phyloP scores from a whole-genome alignment of 2,113 vertebrate species.

The Apodemus sylvaticus region DNA sequence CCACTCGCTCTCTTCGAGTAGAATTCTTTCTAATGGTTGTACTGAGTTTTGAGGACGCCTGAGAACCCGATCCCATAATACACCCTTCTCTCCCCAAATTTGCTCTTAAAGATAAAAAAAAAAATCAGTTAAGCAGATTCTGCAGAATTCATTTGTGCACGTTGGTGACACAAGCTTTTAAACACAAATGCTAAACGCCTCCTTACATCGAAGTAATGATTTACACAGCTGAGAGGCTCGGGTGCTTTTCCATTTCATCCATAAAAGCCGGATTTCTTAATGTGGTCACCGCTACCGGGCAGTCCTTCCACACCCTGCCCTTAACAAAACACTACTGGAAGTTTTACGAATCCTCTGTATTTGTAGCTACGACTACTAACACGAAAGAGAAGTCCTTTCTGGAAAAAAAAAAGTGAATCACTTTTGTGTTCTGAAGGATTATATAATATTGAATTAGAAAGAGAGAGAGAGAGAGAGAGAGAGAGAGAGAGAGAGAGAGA shows the following conservation, averaged over 20 bases:
- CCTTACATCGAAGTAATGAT: conserved; percentile 44
- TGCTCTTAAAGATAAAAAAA: background rate
- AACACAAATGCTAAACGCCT: background rate
- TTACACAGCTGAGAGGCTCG: conserved; percentile 52
- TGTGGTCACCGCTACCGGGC: background rate
- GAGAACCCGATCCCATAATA: background rate
- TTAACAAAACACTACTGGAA: background rate
- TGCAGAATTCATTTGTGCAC: conserved; percentile 1
- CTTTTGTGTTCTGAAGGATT: background rate
- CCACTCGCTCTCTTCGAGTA: background rate
- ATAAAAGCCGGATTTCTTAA: conserved; percentile 30
- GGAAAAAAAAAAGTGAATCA: background rate
- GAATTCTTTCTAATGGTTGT: background rate
- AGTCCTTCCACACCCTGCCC: background rate
- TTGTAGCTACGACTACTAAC: background rate
- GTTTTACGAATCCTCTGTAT: background rate
- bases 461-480: background rate
- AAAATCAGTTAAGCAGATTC: conserved; percentile 8
- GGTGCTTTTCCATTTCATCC: conserved; percentile 1
- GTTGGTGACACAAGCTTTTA: conserved; percentile 40
- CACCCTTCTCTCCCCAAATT: background rate
- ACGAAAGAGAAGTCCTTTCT: background rate
- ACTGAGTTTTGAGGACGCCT: background rate
- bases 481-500: too few relatives aligned
- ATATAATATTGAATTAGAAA: background rate